phyloP scores from a whole-genome alignment of 2,113 vertebrate genomes.

The Daubentonia madagascariensis region DNA sequence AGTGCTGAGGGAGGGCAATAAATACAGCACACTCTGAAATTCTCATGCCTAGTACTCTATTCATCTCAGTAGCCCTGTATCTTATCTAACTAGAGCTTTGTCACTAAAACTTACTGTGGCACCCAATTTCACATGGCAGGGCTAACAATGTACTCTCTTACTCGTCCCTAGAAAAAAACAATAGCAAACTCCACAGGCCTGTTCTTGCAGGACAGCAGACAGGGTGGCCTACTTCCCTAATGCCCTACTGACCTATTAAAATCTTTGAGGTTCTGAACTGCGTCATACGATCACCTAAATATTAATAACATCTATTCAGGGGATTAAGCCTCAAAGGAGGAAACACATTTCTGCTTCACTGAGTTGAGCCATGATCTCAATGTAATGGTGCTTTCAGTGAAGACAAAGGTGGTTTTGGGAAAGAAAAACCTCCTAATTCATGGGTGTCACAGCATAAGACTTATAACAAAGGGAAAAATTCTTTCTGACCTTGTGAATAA shows the following conservation, averaged over 20 bases:
- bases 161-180: not conserved
- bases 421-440: not conserved
- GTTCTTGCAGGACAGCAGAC: not conserved
- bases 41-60: not conserved
- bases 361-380: not conserved
- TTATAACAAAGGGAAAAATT: not conserved
- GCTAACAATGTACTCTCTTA: not conserved
- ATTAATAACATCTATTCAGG: not conserved
- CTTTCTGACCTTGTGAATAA: not conserved
- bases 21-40: not conserved
- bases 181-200: not conserved
- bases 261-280: not conserved
- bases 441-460: not conserved
- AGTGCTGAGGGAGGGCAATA: not conserved
- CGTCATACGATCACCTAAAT: not conserved
- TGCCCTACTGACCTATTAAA: slow-evolving; percentile 53
- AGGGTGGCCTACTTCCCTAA: not conserved
- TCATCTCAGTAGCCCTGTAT: not conserved
- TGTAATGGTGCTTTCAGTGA: slow-evolving; percentile 11
- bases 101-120: not conserved
- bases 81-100: not conserved
- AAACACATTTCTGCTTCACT: slow-evolving; percentile 37
- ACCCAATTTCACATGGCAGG: not conserved
- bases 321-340: not conserved
- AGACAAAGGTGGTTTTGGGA: slow-evolving; percentile 43